Base-by-base conservation (phyloP, 2,797 vertebrate species). In the Malurus leucopterus region DNA sequence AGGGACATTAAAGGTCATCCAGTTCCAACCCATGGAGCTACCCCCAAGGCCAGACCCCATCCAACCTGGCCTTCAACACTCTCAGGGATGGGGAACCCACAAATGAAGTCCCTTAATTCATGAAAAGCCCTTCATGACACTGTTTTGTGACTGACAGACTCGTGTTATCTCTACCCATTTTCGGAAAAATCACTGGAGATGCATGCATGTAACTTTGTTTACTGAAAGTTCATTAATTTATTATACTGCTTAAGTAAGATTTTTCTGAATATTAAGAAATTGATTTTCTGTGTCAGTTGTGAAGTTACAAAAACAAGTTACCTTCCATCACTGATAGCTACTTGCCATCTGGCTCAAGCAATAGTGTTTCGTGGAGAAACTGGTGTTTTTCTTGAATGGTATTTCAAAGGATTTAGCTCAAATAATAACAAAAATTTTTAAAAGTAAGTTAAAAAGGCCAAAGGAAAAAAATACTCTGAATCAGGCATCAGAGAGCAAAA, bases 271-370 rank as follows among this genome's bases (percentile, higher is more conserved):
- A 40, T 38, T 67, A 59, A 72, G 44, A 69, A 93, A 94, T 51
- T 69, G 36, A 90, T 92, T 95, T 88, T 36, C 88, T 61, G 51
- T 79, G 62, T 82, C 86, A 77, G 32, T 55, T 82, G 86, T 85
- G 67, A 93, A 88, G 32, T 46, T 93, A 81, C 50, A 70, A 46
- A 46, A 46, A 50, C 53, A 92, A 78, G 46, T 63, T 90, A 87
- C 71, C 63, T 87, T 61, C 86, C 78, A 69, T 72, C 93, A 95
- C 81, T 65, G 77, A 91, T 38, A 77, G 79, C 81, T 77, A 21
- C 44, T 77, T 72, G 55, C 40, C 71, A 58, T 61, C 36, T 80
- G 57, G 62, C 64, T 83, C 53, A 91, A 93, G 40, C 15, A 41
- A 36, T 0, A 70, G 65, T 47, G 80, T 80, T 90, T 80, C 54